phyloP scores from a whole-genome alignment of 2,113 vertebrate genomes.

The Mobula hypostoma region DNA sequence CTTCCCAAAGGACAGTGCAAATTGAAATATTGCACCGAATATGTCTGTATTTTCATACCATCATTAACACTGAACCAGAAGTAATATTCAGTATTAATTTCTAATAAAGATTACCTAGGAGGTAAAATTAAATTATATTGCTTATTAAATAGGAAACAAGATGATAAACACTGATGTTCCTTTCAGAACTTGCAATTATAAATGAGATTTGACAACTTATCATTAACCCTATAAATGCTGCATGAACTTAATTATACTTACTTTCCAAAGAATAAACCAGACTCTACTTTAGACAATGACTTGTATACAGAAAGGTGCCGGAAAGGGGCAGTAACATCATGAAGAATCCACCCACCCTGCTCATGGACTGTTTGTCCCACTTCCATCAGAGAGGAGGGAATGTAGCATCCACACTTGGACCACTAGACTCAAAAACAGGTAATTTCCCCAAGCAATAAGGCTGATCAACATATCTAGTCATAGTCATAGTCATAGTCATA shows the following conservation, averaged over 20 bases:
- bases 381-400: too few species aligned
- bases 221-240: neutral
- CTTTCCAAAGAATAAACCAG: too few species aligned
- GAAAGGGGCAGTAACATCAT: too few species aligned
- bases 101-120: neutral
- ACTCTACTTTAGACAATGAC: too few species aligned
- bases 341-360: too few species aligned
- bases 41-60: neutral
- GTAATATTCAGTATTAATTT: neutral
- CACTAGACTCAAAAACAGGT: too few species aligned
- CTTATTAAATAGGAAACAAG: neutral
- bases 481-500: too few species aligned
- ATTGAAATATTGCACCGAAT: neutral
- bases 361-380: too few species aligned
- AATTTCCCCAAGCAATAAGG: too few species aligned
- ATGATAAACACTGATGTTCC: neutral
- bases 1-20: neutral
- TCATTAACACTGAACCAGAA: neutral
- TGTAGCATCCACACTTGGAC: too few species aligned
- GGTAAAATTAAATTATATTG: neutral
- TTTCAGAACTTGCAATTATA: neutral
- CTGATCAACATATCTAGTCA: too few species aligned
- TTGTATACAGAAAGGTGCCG: too few species aligned
- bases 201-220: neutral
- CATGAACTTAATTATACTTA: neutral